Evolutionary conservation across 2,888 invertebrate species (phyloP).

Genomic region (Lithosia quadra): DNA sequence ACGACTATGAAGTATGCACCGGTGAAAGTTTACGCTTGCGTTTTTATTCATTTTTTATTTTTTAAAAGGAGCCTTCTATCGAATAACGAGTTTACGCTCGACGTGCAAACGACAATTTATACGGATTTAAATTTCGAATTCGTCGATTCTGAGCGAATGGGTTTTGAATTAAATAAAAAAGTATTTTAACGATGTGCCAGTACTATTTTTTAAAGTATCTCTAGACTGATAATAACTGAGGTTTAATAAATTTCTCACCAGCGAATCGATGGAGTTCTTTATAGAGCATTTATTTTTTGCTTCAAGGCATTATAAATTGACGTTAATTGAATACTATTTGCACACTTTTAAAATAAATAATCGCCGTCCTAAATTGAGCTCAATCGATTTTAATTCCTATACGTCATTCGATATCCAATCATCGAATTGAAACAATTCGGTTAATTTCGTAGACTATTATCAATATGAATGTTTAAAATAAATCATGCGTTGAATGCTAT

Average conservation of each 20-base stretch:
- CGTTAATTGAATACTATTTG: background rate
- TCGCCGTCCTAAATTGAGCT: background rate
- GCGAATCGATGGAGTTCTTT: background rate
- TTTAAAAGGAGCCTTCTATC: constrained; percentile 33
- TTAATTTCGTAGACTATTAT: background rate
- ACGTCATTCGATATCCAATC: background rate
- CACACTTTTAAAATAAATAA: background rate
- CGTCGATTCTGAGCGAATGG: constrained; percentile 27
- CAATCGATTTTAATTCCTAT: background rate
- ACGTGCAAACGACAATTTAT: constrained; percentile 46
- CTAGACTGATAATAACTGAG: background rate
- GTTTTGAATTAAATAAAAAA: constrained; percentile 28
- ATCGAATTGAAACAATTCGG: background rate
- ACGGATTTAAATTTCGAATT: constrained; percentile 43
- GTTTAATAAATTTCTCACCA: too few species aligned
- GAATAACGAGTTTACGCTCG: constrained; percentile 40
- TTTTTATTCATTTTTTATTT: constrained; percentile 51
- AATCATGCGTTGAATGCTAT: too few species aligned
- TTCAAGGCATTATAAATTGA: background rate
- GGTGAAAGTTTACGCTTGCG: constrained; percentile 62
- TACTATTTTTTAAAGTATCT: background rate
- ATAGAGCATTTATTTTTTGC: background rate
- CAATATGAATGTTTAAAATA: too few species aligned
- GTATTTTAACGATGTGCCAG: constrained; percentile 1
- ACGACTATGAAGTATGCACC: constrained; percentile 65